These are phyloP conservation scores for Hypolimnas misippus DNA, from an alignment of 2,888 invertebrate species.

Conservation along the genomic window DNA sequence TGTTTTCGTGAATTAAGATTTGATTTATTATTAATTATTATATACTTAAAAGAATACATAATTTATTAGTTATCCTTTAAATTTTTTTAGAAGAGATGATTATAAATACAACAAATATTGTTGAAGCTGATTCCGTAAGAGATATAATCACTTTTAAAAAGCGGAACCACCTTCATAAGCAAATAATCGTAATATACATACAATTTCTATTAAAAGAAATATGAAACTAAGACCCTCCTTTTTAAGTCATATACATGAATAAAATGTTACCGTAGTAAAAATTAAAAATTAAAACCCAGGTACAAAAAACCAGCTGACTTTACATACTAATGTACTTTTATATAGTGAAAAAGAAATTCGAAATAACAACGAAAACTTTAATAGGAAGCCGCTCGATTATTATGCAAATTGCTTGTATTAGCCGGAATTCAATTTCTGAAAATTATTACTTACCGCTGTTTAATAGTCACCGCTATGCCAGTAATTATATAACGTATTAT, in stretches of 20 bases:
- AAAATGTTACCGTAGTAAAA: neutral
- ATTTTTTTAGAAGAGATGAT: too few species aligned
- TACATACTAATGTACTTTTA: slow-evolving; percentile 6
- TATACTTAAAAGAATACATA: too few species aligned
- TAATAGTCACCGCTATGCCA: slow-evolving; percentile 43
- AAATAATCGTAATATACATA: too few species aligned
- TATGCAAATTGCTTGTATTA: slow-evolving; percentile 67
- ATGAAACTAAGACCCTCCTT: too few species aligned
- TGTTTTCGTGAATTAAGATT: too few species aligned
- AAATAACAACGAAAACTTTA: slow-evolving; percentile 46
- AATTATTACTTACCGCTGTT: slow-evolving; percentile 58
- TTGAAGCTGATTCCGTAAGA: too few species aligned
- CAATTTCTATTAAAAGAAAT: too few species aligned
- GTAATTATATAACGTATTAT: slow-evolving; percentile 15
- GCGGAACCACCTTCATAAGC: too few species aligned
- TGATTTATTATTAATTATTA: too few species aligned
- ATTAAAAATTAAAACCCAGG: slow-evolving; percentile 7
- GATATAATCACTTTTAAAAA: too few species aligned
- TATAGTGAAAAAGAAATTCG: slow-evolving; percentile 14
- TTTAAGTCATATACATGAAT: neutral
- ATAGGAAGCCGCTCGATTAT: slow-evolving; percentile 45
- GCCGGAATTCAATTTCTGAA: slow-evolving; percentile 71
- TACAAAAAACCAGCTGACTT: neutral
- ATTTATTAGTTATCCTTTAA: too few species aligned
- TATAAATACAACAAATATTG: too few species aligned